Conservation (phyloP, 1,140 invertebrate species). For the Sitophilus oryzae region DNA sequence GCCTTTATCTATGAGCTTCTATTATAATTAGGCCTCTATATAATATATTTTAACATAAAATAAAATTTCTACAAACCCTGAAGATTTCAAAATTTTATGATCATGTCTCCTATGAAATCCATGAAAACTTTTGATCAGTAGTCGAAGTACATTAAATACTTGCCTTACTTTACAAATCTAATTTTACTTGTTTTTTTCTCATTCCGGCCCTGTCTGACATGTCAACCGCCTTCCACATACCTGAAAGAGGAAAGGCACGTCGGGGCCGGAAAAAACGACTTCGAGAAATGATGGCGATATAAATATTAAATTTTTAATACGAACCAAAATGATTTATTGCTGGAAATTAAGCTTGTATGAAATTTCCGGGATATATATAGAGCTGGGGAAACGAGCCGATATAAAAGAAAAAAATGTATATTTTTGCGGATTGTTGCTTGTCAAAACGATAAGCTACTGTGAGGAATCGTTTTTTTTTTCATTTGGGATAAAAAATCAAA, state of each 20-base stretch:
- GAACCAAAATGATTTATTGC: conserved; percentile 19
- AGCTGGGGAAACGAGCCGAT: not conserved
- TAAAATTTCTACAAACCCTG: too few species aligned
- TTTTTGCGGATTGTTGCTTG: not conserved
- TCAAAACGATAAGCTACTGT: not conserved
- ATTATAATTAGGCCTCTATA: too few species aligned
- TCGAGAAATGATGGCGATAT: conserved; percentile 17
- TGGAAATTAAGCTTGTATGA: not conserved
- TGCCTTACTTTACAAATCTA: too few species aligned
- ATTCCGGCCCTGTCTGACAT: not conserved
- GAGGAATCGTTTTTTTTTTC: too few species aligned
- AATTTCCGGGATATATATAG: not conserved
- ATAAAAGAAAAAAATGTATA: not conserved
- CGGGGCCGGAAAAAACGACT: not conserved
- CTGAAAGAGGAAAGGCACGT: not conserved
- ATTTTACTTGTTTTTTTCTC: too few species aligned
- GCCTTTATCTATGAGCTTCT: too few species aligned
- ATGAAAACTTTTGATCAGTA: too few species aligned
- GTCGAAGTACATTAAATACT: too few species aligned
- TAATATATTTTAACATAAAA: too few species aligned
- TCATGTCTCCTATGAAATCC: too few species aligned
- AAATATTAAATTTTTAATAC: conserved; percentile 24
- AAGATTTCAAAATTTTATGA: too few species aligned
- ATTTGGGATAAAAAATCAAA: too few species aligned
- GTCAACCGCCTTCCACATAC: not conserved